These are phyloP conservation scores for Psittacula derbiana DNA, from an alignment of 2,797 vertebrate species.

Conservation along the genomic window DNA sequence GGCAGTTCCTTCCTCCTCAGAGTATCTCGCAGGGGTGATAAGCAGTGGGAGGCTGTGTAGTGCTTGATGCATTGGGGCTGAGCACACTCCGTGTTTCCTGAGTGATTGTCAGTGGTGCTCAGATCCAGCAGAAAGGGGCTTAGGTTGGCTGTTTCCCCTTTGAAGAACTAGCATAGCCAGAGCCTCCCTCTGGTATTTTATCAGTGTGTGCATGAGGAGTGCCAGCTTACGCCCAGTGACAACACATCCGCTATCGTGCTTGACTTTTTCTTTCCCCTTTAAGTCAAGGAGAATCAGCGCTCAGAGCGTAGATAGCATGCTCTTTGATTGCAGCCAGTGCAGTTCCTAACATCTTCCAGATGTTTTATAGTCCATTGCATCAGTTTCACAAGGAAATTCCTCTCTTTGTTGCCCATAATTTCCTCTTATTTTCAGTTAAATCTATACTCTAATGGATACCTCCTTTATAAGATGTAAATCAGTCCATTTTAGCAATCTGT, in stretches of 20 bases:
- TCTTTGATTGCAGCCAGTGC: conserved; percentile 52
- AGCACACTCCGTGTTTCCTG: not conserved
- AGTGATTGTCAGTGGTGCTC: conserved; percentile 11
- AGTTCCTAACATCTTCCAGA: conserved; percentile 70
- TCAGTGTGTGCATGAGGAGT: conserved; percentile 45
- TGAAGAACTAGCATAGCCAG: not conserved
- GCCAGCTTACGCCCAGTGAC: conserved; percentile 20
- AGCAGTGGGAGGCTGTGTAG: not conserved
- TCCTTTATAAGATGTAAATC: not conserved
- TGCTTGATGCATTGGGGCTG: not conserved
- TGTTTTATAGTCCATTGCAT: conserved; percentile 58
- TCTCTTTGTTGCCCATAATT: conserved; percentile 27
- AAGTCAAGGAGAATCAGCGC: conserved; percentile 14
- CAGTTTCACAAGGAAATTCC: conserved; percentile 41
- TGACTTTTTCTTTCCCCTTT: conserved; percentile 36
- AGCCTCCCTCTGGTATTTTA: conserved; percentile 44
- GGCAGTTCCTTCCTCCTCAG: not conserved
- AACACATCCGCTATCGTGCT: conserved; percentile 35
- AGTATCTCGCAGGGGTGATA: not conserved
- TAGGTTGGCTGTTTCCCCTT: not conserved
- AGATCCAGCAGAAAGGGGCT: not conserved
- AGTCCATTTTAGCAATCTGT: not conserved
- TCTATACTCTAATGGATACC: not conserved
- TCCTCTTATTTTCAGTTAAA: not conserved
- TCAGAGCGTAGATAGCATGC: not conserved